Percentiles rank a stretch among this genome's conserved stretches.
Evolutionary conservation across 2,888 invertebrate genomes (phyloP).

Genomic region (Leptopterna dolabrata): DNA sequence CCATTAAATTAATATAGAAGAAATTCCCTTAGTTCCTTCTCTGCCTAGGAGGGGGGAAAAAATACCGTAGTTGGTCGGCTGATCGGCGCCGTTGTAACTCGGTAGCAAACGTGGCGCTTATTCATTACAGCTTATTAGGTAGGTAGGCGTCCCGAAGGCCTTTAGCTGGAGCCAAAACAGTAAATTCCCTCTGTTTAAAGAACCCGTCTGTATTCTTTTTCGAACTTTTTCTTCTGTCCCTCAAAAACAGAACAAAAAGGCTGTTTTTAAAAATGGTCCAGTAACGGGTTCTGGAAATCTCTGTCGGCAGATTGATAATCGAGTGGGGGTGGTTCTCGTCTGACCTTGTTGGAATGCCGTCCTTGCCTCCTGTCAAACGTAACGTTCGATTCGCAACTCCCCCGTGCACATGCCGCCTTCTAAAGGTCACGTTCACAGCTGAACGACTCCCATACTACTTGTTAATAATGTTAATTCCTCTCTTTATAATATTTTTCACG

Average conservation of each 20-base stretch:
- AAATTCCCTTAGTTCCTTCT: too few species aligned
- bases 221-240: too few species aligned
- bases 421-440: conserved; percentile 35
- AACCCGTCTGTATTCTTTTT: too few species aligned
- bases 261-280: background rate
- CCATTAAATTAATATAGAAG: too few species aligned
- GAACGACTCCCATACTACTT: conserved; percentile 21
- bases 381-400: conserved; percentile 24
- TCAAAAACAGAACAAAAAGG: background rate
- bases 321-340: conserved; percentile 29
- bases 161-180: background rate
- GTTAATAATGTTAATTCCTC: background rate
- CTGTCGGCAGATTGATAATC: conserved; percentile 13
- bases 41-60: too few species aligned
- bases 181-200: background rate
- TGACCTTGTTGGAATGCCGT: conserved; percentile 13
- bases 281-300: background rate
- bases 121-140: background rate
- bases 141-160: background rate
- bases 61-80: background rate
- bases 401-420: conserved; percentile 24
- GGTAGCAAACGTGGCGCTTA: background rate
- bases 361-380: conserved; percentile 29
- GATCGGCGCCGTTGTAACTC: background rate
- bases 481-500: background rate